These are phyloP conservation scores for Standfussiana lucernea DNA, from an alignment of 2,888 invertebrate genomes.

Conservation along the genomic window DNA sequence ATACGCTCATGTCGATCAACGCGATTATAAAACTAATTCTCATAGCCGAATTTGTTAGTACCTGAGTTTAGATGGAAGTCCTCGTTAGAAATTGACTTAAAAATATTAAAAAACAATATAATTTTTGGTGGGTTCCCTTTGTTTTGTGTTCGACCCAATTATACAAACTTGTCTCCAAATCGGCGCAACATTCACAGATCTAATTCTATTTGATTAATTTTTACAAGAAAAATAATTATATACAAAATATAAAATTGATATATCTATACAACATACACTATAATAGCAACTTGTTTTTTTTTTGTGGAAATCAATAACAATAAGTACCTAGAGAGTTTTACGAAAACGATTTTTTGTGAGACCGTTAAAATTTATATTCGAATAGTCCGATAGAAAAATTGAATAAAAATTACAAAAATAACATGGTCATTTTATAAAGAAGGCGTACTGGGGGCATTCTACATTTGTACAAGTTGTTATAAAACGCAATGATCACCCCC, in stretches of 20 bases:
- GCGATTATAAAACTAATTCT: constrained; percentile 65
- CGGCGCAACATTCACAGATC: constrained; percentile 81
- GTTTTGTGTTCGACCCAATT: constrained; percentile 72
- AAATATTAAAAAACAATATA: constrained; percentile 67
- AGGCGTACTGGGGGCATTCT: constrained; percentile 56
- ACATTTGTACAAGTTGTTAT: constrained; percentile 62
- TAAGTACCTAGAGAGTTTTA: constrained; percentile 84
- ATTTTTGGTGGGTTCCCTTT: constrained; percentile 78
- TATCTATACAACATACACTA: constrained; percentile 85
- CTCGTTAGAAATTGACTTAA: constrained; percentile 71
- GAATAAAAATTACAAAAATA: constrained; percentile 74
- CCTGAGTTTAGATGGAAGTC: constrained; percentile 66
- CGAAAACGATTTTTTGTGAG: constrained; percentile 69
- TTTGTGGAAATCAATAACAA: constrained; percentile 83
- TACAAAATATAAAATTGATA: constrained; percentile 89
- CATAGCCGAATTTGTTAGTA: constrained; percentile 71
- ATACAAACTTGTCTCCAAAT: constrained; percentile 59
- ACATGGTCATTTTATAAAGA: constrained; percentile 60
- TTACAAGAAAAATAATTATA: constrained; percentile 88
- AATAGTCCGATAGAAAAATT: constrained; percentile 75
- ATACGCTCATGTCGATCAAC: constrained; percentile 59
- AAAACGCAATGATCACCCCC: constrained; percentile 66
- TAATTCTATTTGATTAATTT: constrained; percentile 87
- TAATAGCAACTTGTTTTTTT: constrained; percentile 75
- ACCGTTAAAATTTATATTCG: constrained; percentile 74